Percentiles rank a stretch among this genome's conserved stretches.
phyloP scores from a whole-genome alignment of 2,797 vertebrate genomes.

The Melopsittacus undulatus region DNA sequence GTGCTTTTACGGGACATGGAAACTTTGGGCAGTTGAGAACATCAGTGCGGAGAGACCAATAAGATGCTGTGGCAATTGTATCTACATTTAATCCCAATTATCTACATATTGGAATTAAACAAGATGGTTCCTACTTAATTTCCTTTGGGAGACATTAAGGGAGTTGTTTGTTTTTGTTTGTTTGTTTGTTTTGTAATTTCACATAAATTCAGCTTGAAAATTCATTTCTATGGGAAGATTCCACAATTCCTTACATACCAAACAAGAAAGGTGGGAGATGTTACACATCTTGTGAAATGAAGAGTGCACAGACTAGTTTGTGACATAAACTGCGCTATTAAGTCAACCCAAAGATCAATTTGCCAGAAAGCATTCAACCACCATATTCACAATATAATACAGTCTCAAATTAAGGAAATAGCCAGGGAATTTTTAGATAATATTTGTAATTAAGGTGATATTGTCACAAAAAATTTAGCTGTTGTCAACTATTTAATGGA shows the following conservation, averaged over 20 bases:
- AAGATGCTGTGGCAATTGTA: not conserved
- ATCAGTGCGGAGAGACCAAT: not conserved
- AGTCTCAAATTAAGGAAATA: not conserved
- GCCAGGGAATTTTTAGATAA: not conserved
- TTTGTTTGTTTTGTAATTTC: not conserved
- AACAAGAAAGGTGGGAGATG: not conserved
- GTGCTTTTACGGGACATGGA: accelerated
- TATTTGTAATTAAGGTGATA: not conserved
- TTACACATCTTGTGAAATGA: not conserved
- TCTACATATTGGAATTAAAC: not conserved
- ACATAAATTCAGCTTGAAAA: not conserved
- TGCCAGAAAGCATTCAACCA: not conserved
- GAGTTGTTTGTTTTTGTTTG: accelerated
- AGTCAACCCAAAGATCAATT: not conserved
- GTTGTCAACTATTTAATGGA: not conserved
- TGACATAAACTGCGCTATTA: not conserved
- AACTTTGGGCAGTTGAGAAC: not conserved
- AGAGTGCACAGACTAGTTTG: not conserved
- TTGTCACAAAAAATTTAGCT: not conserved
- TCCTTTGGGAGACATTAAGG: not conserved
- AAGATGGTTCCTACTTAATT: not conserved
- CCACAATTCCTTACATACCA: not conserved
- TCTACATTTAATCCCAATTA: not conserved
- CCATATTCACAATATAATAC: not conserved
- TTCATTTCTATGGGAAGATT: not conserved